Conservation (phyloP, 2,113 vertebrate genomes). For the Columba livia region DNA sequence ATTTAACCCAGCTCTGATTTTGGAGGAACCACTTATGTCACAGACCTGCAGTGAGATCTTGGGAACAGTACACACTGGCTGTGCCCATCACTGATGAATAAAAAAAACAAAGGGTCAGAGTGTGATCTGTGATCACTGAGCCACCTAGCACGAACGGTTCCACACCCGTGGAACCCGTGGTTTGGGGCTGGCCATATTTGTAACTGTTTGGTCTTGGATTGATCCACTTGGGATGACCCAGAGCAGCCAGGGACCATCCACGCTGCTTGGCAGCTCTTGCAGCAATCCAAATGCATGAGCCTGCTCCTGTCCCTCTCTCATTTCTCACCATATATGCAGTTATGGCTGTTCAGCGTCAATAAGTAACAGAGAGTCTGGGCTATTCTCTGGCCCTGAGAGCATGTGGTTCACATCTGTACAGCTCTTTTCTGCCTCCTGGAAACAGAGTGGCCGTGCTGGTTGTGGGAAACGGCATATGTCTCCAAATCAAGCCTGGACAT, state of each 20-base stretch:
- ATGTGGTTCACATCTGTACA: fast-evolving
- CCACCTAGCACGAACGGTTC: neutral
- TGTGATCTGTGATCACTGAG: fast-evolving
- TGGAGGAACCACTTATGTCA: neutral
- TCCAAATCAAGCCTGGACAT: neutral
- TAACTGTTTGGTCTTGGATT: neutral
- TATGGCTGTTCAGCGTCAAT: neutral
- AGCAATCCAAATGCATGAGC: neutral
- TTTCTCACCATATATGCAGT: neutral
- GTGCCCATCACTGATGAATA: neutral
- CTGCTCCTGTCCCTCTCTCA: neutral
- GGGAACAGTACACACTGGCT: neutral
- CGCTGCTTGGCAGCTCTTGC: neutral
- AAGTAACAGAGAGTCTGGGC: neutral
- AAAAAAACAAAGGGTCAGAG: neutral
- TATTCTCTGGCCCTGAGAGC: neutral
- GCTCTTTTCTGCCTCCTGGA: neutral
- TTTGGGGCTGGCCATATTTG: neutral
- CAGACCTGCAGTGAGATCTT: neutral
- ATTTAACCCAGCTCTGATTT: neutral
- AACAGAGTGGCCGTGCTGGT: neutral
- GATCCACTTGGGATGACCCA: neutral
- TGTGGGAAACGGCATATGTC: too few relatives aligned
- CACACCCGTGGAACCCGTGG: too few relatives aligned
- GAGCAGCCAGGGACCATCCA: neutral